Evolutionary conservation across 2,113 vertebrate species (phyloP), one percentile per base, ranked within the genome.

Genomic region (Setophaga coronata): DNA sequence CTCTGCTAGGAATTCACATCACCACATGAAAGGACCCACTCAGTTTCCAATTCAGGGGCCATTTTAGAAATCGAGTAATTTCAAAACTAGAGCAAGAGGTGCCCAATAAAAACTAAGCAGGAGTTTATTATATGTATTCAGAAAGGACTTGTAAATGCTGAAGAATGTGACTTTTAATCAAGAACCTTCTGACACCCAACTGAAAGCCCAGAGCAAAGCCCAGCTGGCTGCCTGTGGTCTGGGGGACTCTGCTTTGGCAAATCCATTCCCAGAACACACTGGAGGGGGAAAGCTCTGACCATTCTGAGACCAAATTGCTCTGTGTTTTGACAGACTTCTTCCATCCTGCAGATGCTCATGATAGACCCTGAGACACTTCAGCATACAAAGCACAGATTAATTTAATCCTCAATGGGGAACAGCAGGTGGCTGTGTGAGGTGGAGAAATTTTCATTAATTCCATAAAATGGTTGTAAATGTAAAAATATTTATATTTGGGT

Each of bases 401-500:
- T 47, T 72, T 34, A 72, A 29, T 61, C 36, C 71, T 90, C 84
- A 47, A 6, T 19, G 15, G 42, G 48, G 29, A 93, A 58, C 13
- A 58, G 72, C 80, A 93, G 71, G 81, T 33, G 7, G 58, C 21
- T 85, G 24, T 13, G 0, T 23, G 31, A 76, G 45, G 45, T 5
- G 4, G 66, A 57, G 65, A 74, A 85, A 31, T 58, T 86, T 87
- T 93, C 78, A 67, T 31, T 20, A 82, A 71, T 47, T 69, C 42
- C 48, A 48, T 54, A 77, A 73, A 81, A 60, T 42, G 20, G 77
- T 54, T 58, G 34, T 40, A 82, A 81, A 81, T 18, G 21, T 48
- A 65, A 80, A 95, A 87, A 45, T n/a, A 40, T 42, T 78, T 82
- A 36, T 34, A 57, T 43, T 65, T 88, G 58, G n/a, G 20, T 78